Evolutionary conservation across 2,888 invertebrate species (phyloP), one percentile per base, ranked within the genome.

Genomic region (Mechanitis messenoides): DNA sequence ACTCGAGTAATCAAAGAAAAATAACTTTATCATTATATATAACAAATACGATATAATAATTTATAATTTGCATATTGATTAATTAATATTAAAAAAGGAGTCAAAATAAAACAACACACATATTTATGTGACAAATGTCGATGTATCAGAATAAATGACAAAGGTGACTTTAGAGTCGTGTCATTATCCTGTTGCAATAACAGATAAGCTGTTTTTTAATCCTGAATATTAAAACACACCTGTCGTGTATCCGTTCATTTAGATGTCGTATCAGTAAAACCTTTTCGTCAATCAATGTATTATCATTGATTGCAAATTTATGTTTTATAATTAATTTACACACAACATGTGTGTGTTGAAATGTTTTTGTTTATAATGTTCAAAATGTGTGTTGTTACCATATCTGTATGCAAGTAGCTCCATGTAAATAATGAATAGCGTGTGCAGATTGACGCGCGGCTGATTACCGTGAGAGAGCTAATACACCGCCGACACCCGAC

Each of bases 401-500:
- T 54, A 60, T 67, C 64, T 63, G 7, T 55, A 50, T 31, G 45
- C 7, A 20, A 9, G 58, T 12, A 11, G n/a, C 42, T 47, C 56
- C 45, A 46, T 11, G 38, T 53, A 50, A 55, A 69, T 74, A 74
- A 74, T 75, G 68, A 74, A 74, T 73, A 74, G 73, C 66, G 66
- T 60, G 68, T 65, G 66, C 62, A 60, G 74, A 74, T 72, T 73
- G 74, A 76, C 73, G 72, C 68, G 63, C 56, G 66, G 61, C 66
- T 68, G 72, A 74, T 73, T 67, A 70, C 71, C 70, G 67, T 67
- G 69, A 62, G 72, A 68, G 67, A 60, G 62, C 61, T 59, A 58
- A 60, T 64, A 53, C 57, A 59, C 57, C 45, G 55, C 53, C 54
- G 53, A 31, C 58, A 42, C 58, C 53, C 28, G 33, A 35, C 53